These are phyloP conservation scores for Eolophus roseicapilla DNA, from an alignment of 2,113 vertebrate genomes.

Conservation along the genomic window DNA sequence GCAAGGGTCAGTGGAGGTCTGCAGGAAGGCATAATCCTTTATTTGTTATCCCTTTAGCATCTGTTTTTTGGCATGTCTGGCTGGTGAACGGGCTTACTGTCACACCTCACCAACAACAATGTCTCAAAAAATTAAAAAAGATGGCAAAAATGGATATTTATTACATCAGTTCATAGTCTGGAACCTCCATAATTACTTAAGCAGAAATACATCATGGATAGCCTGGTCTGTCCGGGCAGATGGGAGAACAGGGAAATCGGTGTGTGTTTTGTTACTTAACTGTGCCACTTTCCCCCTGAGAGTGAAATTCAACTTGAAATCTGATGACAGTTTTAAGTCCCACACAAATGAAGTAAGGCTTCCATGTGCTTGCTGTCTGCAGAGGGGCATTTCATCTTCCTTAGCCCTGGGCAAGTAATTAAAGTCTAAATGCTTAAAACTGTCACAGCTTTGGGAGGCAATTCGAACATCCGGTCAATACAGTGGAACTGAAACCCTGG, in stretches of 20 bases:
- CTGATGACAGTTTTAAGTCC: background rate
- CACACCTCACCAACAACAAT: background rate
- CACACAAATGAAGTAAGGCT: background rate
- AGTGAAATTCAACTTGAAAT: background rate
- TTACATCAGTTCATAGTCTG: background rate
- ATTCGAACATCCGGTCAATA: background rate
- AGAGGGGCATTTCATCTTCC: background rate
- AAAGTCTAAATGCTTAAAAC: background rate
- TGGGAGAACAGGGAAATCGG: background rate
- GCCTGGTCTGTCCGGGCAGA: background rate
- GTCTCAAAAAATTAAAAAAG: background rate
- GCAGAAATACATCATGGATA: background rate
- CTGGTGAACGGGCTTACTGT: background rate
- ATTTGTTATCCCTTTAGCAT: background rate
- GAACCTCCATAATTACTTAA: background rate
- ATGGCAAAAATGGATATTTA: background rate
- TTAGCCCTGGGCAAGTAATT: background rate
- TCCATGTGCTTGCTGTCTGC: background rate
- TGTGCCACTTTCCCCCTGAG: background rate
- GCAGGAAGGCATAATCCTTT: background rate
- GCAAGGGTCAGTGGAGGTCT: background rate
- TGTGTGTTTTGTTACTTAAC: background rate
- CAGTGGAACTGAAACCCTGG: background rate
- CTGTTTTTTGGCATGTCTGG: background rate
- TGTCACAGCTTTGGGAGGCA: background rate